Evolutionary conservation across 2,113 vertebrate species (phyloP).

Genomic region (Sprattus sprattus): DNA sequence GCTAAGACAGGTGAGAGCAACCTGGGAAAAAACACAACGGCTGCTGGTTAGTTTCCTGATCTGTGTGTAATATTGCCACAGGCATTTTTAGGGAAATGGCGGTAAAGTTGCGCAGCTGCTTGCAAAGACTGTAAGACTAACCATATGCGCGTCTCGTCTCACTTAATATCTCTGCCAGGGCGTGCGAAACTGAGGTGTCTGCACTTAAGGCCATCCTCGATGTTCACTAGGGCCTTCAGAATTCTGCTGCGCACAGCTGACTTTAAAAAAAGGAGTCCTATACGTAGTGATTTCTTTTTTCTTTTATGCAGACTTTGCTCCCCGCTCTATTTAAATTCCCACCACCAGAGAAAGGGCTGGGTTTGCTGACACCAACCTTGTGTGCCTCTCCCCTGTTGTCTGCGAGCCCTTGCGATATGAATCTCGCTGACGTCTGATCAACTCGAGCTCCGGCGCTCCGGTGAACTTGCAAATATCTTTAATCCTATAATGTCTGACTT

Average conservation of each 20-base stretch:
- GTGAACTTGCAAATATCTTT: slow-evolving; percentile 14
- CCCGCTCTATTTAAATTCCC: background rate
- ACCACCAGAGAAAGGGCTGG: background rate
- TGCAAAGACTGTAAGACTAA: background rate
- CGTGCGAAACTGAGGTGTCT: background rate
- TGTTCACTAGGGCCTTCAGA: background rate
- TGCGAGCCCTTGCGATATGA: background rate
- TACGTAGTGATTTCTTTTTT: background rate
- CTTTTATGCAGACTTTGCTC: slow-evolving; percentile 4
- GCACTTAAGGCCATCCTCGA: background rate
- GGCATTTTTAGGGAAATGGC: background rate
- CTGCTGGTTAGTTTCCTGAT: background rate
- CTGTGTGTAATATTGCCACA: background rate
- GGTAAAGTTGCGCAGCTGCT: background rate
- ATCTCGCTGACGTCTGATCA: slow-evolving; percentile 16
- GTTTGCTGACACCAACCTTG: slow-evolving; percentile 15
- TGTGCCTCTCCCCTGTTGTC: background rate
- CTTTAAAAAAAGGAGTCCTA: background rate
- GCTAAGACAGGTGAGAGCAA: background rate
- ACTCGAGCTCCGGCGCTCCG: background rate
- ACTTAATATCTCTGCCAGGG: background rate
- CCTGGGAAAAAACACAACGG: background rate
- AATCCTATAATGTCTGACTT: slow-evolving; percentile 12
- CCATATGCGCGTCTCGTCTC: background rate
- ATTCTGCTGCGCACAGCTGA: background rate